phyloP scores from a whole-genome alignment of 2,797 vertebrate species.

The Xiphophorus birchmanni region DNA sequence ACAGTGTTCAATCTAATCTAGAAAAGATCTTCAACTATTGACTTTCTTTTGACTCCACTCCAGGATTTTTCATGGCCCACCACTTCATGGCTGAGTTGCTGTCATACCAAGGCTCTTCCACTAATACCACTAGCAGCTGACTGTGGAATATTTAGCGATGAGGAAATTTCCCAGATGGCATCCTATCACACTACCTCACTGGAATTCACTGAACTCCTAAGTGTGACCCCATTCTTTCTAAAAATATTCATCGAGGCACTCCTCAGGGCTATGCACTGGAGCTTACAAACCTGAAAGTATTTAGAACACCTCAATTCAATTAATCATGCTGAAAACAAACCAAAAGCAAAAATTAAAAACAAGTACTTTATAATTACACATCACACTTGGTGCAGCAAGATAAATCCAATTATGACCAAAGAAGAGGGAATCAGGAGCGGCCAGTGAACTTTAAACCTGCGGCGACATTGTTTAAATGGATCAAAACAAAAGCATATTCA shows the following conservation, averaged over 20 bases:
- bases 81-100: background rate
- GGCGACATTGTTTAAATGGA: background rate
- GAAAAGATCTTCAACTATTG: background rate
- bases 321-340: background rate
- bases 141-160: background rate
- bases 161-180: background rate
- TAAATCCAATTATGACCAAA: background rate
- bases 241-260: background rate
- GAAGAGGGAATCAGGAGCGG: background rate
- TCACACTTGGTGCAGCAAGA: background rate
- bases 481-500: background rate
- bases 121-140: background rate
- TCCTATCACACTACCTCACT: background rate
- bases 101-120: background rate
- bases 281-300: background rate
- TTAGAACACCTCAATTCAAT: background rate
- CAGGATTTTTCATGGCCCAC: background rate
- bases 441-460: background rate
- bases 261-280: background rate
- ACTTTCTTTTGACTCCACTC: background rate
- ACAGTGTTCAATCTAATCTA: background rate
- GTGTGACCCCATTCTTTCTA: background rate
- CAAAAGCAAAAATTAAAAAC: background rate
- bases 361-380: background rate
- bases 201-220: background rate